phyloP scores from a whole-genome alignment of 2,113 vertebrate genomes.

The Vimba vimba region DNA sequence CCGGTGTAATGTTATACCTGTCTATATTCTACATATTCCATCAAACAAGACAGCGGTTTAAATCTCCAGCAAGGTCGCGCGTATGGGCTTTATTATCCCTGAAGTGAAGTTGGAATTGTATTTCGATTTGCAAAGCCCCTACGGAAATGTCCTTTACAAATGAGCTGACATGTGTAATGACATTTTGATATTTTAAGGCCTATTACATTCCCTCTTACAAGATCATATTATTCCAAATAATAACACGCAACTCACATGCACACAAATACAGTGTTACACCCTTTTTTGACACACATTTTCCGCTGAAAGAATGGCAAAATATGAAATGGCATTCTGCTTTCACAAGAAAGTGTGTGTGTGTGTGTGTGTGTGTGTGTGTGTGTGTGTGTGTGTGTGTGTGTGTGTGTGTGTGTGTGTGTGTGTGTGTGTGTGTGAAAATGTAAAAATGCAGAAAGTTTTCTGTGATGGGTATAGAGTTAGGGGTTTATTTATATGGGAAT shows the following conservation, averaged over 20 bases:
- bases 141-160: conserved; percentile 13
- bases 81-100: background rate
- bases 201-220: background rate
- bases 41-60: background rate
- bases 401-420: no score
- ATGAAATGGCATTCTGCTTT: no score
- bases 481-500: no score
- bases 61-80: background rate
- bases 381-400: no score
- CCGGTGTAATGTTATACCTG: background rate
- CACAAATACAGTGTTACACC: background rate
- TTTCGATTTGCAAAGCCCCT: background rate
- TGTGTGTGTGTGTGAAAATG: no score
- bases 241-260: background rate
- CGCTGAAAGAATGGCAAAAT: background rate
- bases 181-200: conserved; percentile 1
- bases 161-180: background rate
- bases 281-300: background rate
- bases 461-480: no score
- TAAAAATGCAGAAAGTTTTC: no score
- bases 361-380: no score
- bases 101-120: conserved; percentile 3
- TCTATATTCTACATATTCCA: background rate
- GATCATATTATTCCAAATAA: background rate
- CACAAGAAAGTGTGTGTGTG: no score